Percentiles rank a stretch among this genome's conserved stretches.
These are phyloP conservation scores for Coptodon bakossiorum DNA, from an alignment of 2,113 vertebrate species.

Conservation along the genomic window DNA sequence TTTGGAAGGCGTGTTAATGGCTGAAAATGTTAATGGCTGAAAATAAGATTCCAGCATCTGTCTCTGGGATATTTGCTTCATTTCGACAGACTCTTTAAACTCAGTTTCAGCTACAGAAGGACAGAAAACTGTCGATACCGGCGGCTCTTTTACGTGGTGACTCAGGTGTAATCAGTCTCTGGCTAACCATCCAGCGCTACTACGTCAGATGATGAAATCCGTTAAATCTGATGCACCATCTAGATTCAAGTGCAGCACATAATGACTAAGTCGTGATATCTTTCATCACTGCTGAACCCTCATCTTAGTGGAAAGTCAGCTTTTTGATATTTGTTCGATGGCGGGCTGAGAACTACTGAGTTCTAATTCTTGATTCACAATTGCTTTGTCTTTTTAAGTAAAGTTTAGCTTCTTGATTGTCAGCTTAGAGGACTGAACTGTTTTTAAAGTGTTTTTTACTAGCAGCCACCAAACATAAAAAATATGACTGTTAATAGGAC, in stretches of 20 bases:
- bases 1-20: background rate
- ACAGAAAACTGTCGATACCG: background rate
- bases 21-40: background rate
- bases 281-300: background rate
- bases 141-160: background rate
- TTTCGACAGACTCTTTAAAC: background rate
- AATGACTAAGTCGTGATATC: background rate
- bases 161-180: background rate
- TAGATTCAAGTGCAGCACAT: background rate
- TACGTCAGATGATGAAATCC: background rate
- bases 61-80: background rate
- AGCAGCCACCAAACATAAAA: background rate
- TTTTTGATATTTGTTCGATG: background rate
- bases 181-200: background rate
- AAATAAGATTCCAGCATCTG: background rate
- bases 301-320: background rate
- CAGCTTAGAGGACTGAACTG: background rate
- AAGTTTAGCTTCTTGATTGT: background rate
- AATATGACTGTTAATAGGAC: background rate
- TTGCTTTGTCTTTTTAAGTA: background rate
- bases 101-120: background rate
- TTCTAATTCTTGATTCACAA: background rate
- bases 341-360: background rate
- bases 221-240: background rate
- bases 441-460: background rate